Percentiles rank a stretch among this genome's conserved stretches.
Evolutionary conservation across 2,113 vertebrate species (phyloP).

Genomic region (Xenopus laevis): DNA sequence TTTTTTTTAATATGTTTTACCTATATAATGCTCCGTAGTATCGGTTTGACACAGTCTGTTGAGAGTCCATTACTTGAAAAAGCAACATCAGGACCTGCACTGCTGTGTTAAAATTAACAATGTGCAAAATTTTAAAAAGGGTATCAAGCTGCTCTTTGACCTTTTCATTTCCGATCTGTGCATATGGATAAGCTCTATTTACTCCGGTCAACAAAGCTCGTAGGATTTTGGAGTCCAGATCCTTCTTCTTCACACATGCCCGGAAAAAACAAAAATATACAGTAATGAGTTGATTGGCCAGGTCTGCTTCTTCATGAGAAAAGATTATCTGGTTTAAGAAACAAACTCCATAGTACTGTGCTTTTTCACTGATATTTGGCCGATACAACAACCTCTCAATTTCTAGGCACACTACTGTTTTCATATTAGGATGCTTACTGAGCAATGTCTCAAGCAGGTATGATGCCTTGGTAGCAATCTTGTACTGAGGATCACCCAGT

Average conservation of each 20-base stretch:
- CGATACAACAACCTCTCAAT: conserved; percentile 90
- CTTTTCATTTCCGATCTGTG: conserved; percentile 74
- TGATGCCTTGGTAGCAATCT: conserved; percentile 83
- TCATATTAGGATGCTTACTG: conserved; percentile 90
- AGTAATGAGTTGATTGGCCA: conserved; percentile 82
- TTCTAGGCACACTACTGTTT: conserved; percentile 84
- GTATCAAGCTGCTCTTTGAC: conserved; percentile 88
- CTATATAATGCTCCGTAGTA: conserved; percentile 87
- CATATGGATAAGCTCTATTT: conserved; percentile 90
- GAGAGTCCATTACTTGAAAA: conserved; percentile 94
- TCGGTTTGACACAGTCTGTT: conserved; percentile 85
- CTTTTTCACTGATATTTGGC: conserved; percentile 82
- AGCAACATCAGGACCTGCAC: conserved; percentile 94
- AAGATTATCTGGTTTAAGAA: conserved; percentile 91
- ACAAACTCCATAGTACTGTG: conserved; percentile 90
- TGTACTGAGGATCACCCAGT: conserved; percentile 92
- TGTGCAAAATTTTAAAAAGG: conserved; percentile 83
- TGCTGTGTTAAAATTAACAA: conserved; percentile 85
- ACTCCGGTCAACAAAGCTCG: conserved; percentile 88
- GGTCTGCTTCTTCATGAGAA: conserved; percentile 76
- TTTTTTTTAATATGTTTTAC: conserved; percentile 59
- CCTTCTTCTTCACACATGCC: conserved; percentile 83
- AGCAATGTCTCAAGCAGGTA: conserved; percentile 85
- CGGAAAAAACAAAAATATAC: conserved; percentile 92
- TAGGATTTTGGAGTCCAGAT: conserved; percentile 91